A percentile compares a stretch with the other conserved stretches of the same genome.
These are phyloP conservation scores for Tuberolachnus salignus DNA, from an alignment of 2,888 invertebrate genomes.

Conservation along the genomic window DNA sequence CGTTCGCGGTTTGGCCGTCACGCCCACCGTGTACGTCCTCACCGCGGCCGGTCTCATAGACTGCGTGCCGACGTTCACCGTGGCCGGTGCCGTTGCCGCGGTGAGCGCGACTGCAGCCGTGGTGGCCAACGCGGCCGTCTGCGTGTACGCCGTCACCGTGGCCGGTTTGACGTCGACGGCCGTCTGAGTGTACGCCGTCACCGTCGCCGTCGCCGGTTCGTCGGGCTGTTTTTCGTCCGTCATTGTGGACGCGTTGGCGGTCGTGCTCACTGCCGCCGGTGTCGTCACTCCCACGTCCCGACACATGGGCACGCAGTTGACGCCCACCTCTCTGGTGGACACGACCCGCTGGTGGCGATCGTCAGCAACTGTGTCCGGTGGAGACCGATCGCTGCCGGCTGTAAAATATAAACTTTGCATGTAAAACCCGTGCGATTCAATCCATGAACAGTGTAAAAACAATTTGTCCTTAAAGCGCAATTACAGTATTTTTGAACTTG, in stretches of 20 bases:
- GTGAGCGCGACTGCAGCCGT: conserved; percentile 35
- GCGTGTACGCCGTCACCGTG: neutral
- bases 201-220: neutral
- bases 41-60: conserved; percentile 4
- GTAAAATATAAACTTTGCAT: neutral
- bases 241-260: conserved; percentile 62
- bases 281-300: conserved; percentile 69
- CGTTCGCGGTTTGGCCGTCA: conserved; percentile 62
- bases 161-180: neutral
- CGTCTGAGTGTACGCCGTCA: neutral
- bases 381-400: neutral
- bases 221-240: neutral
- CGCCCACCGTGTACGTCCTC: conserved; percentile 61
- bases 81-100: conserved; percentile 34
- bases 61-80: neutral
- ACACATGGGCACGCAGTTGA: conserved; percentile 70
- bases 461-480: no score
- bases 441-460: no score
- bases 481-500: no score
- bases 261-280: conserved; percentile 60
- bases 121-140: conserved; percentile 59
- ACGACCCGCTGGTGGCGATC: neutral
- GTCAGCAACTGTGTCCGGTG: neutral
- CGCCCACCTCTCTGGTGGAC: conserved; percentile 64
- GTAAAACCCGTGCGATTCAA: no score